Base-by-base conservation (phyloP, 2,888 invertebrate genomes). In the Hylaea fasciaria region DNA sequence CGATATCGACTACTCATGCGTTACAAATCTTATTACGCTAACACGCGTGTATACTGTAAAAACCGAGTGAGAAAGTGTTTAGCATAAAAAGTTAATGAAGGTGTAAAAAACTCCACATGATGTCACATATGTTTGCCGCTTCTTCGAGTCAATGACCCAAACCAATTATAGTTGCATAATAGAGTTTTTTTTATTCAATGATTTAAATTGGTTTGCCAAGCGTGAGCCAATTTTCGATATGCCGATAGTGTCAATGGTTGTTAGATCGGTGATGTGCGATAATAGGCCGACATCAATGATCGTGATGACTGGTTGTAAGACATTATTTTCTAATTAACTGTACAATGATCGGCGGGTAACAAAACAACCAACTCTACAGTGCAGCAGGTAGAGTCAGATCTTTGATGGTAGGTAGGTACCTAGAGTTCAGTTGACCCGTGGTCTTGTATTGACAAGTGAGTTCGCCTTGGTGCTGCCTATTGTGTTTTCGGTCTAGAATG, bases 131-230 rank as follows among this genome's bases (percentile, higher is more conserved):
- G 80, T 77, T 71, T 74, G 78, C 77, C 74, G 74, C 80, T 70
- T 80, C 78, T 80, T 72, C 68, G 66, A 72, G 89, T 88, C 89
- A 82, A 77, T 80, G 85, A 88, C 89, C 87, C 72, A 70, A 86
- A 78, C 84, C 89, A 89, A 88, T 89, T 89, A 87, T 79, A 65
- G 81, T 85, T 86, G 83, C 86, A 86, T 88, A 88, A 89, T 87
- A 76, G 82, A 75, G 77, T 66, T 76, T 40, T 58, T 82, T 83
- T 85, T 82, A 79, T 77, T 73, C 66, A 69, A 69, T 71, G 71
- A 77, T 75, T 79, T 78, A 78, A 85, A 88, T 87, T 83, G 77
- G 71, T 82, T 89, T 87, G 85, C 76, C 69, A 69, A 71, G 67
- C 73, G 74, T 78, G 78, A 80, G 72, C 77, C 81, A 85, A 86